These are phyloP conservation scores for Hylaeus anthracinus DNA, from an alignment of 1,140 invertebrate species.

Conservation along the genomic window DNA sequence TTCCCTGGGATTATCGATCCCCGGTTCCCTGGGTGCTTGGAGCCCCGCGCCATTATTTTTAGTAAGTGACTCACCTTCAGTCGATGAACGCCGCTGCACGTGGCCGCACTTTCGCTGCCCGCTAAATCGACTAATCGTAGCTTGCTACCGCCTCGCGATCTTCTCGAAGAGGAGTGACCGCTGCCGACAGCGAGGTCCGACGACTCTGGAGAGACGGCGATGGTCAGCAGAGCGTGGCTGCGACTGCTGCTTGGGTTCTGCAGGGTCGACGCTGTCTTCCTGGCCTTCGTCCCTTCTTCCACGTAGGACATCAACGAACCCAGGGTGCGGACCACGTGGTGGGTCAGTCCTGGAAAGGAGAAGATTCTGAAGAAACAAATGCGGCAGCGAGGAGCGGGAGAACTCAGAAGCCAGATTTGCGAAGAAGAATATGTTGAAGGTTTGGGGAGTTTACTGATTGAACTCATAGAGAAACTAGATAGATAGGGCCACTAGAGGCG, in stretches of 20 bases:
- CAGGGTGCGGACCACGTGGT: constrained; percentile 66
- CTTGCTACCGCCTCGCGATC: constrained; percentile 62
- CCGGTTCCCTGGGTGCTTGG: constrained; percentile 2
- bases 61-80: constrained; percentile 72
- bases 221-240: constrained; percentile 71
- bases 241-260: constrained; percentile 73
- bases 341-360: constrained; percentile 63
- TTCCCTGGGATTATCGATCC: constrained; percentile 40
- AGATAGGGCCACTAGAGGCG: too few species aligned
- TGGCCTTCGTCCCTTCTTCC: constrained; percentile 71
- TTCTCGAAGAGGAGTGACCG: constrained; percentile 13
- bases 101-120: constrained; percentile 74
- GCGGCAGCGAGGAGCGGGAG: too few species aligned
- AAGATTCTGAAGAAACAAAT: not conserved
- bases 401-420: too few species aligned
- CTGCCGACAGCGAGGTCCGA: not conserved
- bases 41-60: constrained; percentile 51
- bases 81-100: constrained; percentile 72
- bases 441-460: too few species aligned
- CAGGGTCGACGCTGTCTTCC: constrained; percentile 73
- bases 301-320: constrained; percentile 74
- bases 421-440: too few species aligned
- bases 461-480: too few species aligned
- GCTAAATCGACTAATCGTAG: constrained; percentile 74
- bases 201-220: constrained; percentile 63